These are phyloP conservation scores for Cyclophora punctaria DNA, from an alignment of 2,888 invertebrate species.

Conservation along the genomic window DNA sequence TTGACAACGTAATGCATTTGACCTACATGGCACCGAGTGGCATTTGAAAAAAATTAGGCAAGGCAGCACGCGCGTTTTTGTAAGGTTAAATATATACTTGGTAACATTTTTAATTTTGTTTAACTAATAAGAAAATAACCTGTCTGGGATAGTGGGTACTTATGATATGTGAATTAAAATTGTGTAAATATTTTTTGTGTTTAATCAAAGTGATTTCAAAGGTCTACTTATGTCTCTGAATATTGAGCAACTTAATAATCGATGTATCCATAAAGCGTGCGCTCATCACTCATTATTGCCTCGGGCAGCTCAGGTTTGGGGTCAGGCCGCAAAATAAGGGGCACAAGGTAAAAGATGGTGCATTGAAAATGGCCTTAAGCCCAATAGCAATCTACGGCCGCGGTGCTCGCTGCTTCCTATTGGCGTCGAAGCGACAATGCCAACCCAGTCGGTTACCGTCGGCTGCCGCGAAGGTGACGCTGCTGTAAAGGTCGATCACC, in stretches of 20 bases:
- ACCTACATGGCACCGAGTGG: slow-evolving; percentile 55
- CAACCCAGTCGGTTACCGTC: slow-evolving; percentile 37
- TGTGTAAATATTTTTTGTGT: no score
- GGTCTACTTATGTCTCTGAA: background rate
- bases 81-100: slow-evolving; percentile 5
- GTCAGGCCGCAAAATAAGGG: slow-evolving; percentile 64
- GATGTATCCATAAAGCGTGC: slow-evolving; percentile 19
- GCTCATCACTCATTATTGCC: slow-evolving; percentile 32
- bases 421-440: slow-evolving; percentile 70
- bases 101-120: no score
- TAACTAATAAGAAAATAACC: no score
- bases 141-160: no score
- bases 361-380: slow-evolving; percentile 74
- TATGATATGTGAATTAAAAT: no score
- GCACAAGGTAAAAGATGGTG: slow-evolving; percentile 76
- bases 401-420: slow-evolving; percentile 63
- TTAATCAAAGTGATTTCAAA: no score
- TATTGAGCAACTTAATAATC: slow-evolving; percentile 9
- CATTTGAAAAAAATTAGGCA: slow-evolving; percentile 50
- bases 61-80: slow-evolving; percentile 20
- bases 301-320: slow-evolving; percentile 45
- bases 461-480: slow-evolving; percentile 62
- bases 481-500: slow-evolving; percentile 59
- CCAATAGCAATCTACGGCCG: slow-evolving; percentile 69
- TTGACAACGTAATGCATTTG: slow-evolving; percentile 65